Base-by-base conservation (phyloP, 1,140 invertebrate species). In the Aethina tumida region DNA sequence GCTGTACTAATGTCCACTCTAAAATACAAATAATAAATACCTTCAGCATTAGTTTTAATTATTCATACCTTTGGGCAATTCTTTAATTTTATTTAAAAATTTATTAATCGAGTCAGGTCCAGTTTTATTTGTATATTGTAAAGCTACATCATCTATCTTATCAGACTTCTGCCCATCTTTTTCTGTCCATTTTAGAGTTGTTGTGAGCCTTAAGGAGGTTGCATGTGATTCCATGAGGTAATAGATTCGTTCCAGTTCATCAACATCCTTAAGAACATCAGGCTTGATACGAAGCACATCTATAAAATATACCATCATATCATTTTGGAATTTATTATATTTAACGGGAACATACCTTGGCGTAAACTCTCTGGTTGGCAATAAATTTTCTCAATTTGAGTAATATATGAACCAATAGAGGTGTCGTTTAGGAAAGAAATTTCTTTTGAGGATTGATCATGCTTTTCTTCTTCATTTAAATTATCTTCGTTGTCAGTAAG, bases 1-100 rank as follows among this genome's bases (percentile, higher is more conserved):
- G 20, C 29, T 56, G 53, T 18, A 56, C 33, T 33, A 53, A 16
- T 20, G 49, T 53, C 53, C 53, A 56, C 36, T 56, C 51, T 55
- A 27, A 20, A 45, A 47, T n/a, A 45, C 26, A 29, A 14, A 22
- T 33, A 18, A 25, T 19, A 31, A 22, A 41, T 3, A 22, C 24
- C 31, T 21, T 14, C 16, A 24, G 1, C 18, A 13, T 25, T 26
- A 18, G 19, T 4, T 33, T 33, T 17, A 26, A 14, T 16, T 6
- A 43, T 35, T 27, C 5, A 9, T 29, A 51, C 49, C 49, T 45
- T 43, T 38, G 0, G 53, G 53, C 35, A 55, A 34, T 19, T 52
- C 43, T 19, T 35, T 14, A n/a, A 55, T 19, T 36, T 45, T 43
- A 4, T 35, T 28, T 4, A 50, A 35, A 33, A 55, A 39, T 9